A percentile compares a stretch with the other conserved stretches of the same genome.
These are phyloP conservation scores for Nephrotoma flavescens DNA, from an alignment of 2,888 invertebrate genomes.

Conservation along the genomic window DNA sequence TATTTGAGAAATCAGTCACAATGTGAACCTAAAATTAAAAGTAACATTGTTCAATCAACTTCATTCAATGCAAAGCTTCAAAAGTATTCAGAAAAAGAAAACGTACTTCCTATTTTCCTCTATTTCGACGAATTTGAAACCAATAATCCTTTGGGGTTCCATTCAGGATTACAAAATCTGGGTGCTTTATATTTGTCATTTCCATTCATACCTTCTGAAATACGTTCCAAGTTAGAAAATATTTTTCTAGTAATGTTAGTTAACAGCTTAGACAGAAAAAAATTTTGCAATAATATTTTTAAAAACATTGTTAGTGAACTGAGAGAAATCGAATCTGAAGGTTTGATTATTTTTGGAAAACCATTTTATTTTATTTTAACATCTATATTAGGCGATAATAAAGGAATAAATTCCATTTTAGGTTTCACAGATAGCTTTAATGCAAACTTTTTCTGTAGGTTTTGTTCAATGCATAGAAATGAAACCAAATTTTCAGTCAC, in stretches of 20 bases:
- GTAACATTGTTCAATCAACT: neutral
- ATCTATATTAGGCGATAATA: slow-evolving; percentile 5
- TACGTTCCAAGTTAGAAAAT: slow-evolving; percentile 1
- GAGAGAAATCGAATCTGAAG: neutral
- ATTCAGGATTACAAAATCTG: neutral
- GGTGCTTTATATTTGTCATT: slow-evolving; percentile 5
- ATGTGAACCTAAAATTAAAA: too few species aligned
- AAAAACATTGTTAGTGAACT: neutral
- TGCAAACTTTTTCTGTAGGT: slow-evolving; percentile 4
- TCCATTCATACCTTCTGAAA: neutral
- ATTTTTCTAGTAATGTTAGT: slow-evolving; percentile 4
- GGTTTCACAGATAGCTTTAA: slow-evolving; percentile 6
- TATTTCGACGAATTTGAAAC: too few species aligned
- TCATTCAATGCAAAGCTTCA: neutral
- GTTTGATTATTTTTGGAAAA: neutral
- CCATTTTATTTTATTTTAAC: neutral
- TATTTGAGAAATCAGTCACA: neutral
- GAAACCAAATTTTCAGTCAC: neutral
- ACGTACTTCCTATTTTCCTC: too few species aligned
- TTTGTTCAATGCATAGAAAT: slow-evolving; percentile 6
- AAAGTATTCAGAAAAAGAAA: neutral
- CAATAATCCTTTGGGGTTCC: neutral
- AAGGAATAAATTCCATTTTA: slow-evolving; percentile 7
- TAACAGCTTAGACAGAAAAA: slow-evolving; percentile 6
- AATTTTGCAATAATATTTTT: neutral